These are phyloP conservation scores for Magallana ariakensis DNA, from an alignment of 1,140 invertebrate genomes.

Conservation along the genomic window DNA sequence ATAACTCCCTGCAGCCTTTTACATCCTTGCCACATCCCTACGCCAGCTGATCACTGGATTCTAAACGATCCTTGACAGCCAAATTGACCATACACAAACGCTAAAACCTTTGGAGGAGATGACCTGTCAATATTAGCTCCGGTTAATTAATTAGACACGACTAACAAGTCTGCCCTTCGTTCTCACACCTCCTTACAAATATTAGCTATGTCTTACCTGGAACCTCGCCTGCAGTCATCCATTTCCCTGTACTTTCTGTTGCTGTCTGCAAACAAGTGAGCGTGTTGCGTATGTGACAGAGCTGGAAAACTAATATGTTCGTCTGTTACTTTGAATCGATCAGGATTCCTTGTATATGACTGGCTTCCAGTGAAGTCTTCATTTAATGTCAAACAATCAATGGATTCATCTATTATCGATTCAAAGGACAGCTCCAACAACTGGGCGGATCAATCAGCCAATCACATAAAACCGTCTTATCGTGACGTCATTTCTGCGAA, in stretches of 20 bases:
- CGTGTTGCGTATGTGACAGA: background rate
- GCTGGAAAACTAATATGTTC: background rate
- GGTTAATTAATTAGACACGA: too few species aligned
- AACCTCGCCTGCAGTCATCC: background rate
- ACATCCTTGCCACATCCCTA: too few species aligned
- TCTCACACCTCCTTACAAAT: too few species aligned
- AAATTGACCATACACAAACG: too few species aligned
- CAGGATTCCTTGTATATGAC: background rate
- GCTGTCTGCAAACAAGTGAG: background rate
- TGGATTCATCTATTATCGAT: conserved; percentile 34
- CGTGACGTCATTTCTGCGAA: background rate
- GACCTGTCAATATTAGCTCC: too few species aligned
- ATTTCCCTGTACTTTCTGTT: background rate
- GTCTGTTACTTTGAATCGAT: background rate
- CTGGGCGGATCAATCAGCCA: background rate
- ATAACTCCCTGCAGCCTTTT: too few species aligned
- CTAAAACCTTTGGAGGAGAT: too few species aligned
- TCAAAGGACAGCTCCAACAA: background rate
- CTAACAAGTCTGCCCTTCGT: too few species aligned
- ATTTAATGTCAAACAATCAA: conserved; percentile 19
- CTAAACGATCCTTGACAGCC: too few species aligned
- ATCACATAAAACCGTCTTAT: background rate
- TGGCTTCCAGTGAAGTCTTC: background rate
- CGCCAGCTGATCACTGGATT: too few species aligned
- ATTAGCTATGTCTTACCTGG: background rate